phyloP scores from a whole-genome alignment of 2,113 vertebrate species.

The Podarcis cretensis region DNA sequence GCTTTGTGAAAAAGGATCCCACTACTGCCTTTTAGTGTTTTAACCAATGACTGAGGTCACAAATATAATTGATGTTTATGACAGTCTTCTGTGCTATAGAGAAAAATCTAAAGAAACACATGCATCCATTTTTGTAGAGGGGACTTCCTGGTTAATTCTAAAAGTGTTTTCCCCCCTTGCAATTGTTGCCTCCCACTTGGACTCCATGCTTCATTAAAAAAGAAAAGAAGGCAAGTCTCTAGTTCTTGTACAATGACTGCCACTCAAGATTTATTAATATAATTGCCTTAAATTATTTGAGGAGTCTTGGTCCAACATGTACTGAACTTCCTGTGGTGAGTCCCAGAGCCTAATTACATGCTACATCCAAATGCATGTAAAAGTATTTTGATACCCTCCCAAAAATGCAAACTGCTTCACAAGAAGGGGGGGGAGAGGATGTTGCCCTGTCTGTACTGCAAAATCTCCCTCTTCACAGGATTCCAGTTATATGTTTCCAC shows the following conservation, averaged over 20 bases:
- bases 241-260: too few species aligned
- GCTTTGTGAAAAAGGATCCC: neutral
- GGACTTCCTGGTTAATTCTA: too few species aligned
- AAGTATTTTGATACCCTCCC: neutral
- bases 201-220: too few species aligned
- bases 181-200: too few species aligned
- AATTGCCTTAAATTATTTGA: neutral
- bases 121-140: neutral
- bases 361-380: neutral
- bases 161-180: too few species aligned
- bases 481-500: neutral
- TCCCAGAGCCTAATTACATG: neutral
- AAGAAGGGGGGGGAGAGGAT: neutral
- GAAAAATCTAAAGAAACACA: neutral
- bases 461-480: neutral
- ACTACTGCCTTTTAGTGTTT: neutral
- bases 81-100: neutral
- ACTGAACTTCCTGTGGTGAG: neutral
- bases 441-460: neutral
- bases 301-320: neutral
- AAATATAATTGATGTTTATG: neutral
- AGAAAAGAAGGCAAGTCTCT: too few species aligned
- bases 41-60: neutral
- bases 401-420: neutral
- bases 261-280: too few species aligned